phyloP scores from a whole-genome alignment of 2,888 invertebrate genomes.

The Augiades crinisus region DNA sequence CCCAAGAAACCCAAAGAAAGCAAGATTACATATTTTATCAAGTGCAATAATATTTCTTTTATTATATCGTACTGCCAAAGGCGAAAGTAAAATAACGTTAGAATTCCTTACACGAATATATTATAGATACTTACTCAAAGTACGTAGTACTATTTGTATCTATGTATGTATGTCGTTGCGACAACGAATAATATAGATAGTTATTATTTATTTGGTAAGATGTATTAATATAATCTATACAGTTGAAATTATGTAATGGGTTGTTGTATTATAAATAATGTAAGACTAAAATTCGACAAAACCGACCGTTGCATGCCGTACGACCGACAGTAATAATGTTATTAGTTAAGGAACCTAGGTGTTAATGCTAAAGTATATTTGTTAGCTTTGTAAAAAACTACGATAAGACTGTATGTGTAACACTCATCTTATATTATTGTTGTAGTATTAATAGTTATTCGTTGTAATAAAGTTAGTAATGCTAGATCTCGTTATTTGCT shows the following conservation, averaged over 20 bases:
- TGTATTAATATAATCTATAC: conserved; percentile 7
- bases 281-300: conserved; percentile 6
- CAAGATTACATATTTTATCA: conserved; percentile 48
- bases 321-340: conserved; percentile 5
- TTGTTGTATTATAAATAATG: not conserved
- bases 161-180: conserved; percentile 36
- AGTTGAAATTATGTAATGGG: conserved; percentile 1
- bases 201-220: conserved; percentile 27
- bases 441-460: conserved; percentile 51
- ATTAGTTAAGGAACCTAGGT: conserved; percentile 3
- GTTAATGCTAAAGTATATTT: conserved; percentile 16
- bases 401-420: conserved; percentile 68
- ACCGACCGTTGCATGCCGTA: conserved; percentile 9
- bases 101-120: conserved; percentile 34
- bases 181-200: conserved; percentile 35
- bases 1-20: conserved; percentile 56
- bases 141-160: conserved; percentile 37
- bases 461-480: conserved; percentile 53
- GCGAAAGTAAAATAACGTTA: conserved; percentile 39
- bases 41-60: conserved; percentile 65
- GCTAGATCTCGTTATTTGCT: conserved; percentile 74
- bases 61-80: conserved; percentile 62
- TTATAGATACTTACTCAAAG: conserved; percentile 29
- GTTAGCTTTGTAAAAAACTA: conserved; percentile 57
- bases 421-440: conserved; percentile 41